A percentile compares a stretch with the other conserved stretches of the same genome.
Conservation (phyloP, 2,113 vertebrate genomes). For the Tupaia chinensis region DNA sequence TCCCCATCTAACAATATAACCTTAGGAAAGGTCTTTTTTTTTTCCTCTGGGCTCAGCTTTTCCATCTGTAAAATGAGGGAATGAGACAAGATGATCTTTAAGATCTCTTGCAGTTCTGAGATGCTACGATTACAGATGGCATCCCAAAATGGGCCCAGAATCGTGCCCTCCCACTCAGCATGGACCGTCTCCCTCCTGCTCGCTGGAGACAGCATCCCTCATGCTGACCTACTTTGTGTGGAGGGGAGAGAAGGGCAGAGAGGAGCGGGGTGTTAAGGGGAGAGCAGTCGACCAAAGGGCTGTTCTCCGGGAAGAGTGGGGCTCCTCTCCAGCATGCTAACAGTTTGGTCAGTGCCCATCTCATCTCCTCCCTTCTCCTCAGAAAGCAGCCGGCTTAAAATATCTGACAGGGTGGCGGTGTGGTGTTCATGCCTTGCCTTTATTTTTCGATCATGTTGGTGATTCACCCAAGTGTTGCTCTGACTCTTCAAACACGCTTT, state of each 20-base stretch:
- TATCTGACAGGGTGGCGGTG: not conserved
- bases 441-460: not conserved
- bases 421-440: conserved; percentile 6
- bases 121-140: conserved; percentile 80
- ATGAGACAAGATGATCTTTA: conserved; percentile 66
- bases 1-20: not conserved
- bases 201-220: conserved; percentile 34
- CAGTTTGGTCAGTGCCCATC: not conserved
- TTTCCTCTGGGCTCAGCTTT: conserved; percentile 23
- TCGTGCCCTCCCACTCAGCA: conserved; percentile 72
- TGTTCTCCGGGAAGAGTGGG: not conserved
- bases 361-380: not conserved
- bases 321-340: not conserved
- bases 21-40: not conserved
- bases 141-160: conserved; percentile 70
- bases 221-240: conserved; percentile 77
- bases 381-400: conserved; percentile 45
- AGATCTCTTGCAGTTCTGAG: conserved; percentile 53
- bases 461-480: conserved; percentile 41
- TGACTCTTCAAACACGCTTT: conserved; percentile 26
- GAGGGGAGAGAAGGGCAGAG: not conserved
- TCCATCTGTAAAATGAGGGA: conserved; percentile 57
- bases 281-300: not conserved
- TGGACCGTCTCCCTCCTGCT: conserved; percentile 61
- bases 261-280: not conserved